Percentiles rank a stretch among this genome's conserved stretches.
phyloP scores from a whole-genome alignment of 2,113 vertebrate genomes.

The Dipodomys spectabilis region DNA sequence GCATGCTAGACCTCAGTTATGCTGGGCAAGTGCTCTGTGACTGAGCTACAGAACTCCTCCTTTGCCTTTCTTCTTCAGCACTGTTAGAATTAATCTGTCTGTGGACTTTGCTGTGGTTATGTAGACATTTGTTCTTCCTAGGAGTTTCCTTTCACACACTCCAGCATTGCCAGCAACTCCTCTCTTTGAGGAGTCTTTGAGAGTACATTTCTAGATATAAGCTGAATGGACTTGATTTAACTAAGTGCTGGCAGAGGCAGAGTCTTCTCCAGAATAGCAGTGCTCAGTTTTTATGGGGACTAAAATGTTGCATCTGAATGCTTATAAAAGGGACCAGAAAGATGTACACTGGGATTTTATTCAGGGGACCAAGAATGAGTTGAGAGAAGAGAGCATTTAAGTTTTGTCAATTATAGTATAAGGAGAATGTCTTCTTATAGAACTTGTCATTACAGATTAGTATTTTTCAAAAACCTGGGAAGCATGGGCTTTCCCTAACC shows the following conservation, averaged over 20 bases:
- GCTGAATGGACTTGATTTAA: background rate
- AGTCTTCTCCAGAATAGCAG: background rate
- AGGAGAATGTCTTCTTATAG: background rate
- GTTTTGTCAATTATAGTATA: background rate
- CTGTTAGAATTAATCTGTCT: background rate
- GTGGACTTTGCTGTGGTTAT: background rate
- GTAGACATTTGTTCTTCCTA: background rate
- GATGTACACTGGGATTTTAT: background rate
- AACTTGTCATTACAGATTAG: background rate
- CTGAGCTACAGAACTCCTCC: background rate
- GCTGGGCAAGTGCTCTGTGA: background rate
- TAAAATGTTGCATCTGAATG: background rate
- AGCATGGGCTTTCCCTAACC: background rate
- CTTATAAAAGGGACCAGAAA: background rate
- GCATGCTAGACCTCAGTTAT: background rate
- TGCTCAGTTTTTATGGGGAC: background rate
- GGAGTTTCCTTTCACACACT: background rate
- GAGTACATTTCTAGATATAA: background rate
- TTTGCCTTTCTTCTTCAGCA: background rate
- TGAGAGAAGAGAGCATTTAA: background rate
- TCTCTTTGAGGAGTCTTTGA: background rate
- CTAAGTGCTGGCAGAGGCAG: background rate
- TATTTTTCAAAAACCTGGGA: background rate
- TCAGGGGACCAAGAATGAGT: background rate
- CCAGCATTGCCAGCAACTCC: background rate